A percentile compares a stretch with the other conserved stretches of the same genome.
Conservation (phyloP, 2,113 vertebrate species). For the Colistium nudipinnis region DNA sequence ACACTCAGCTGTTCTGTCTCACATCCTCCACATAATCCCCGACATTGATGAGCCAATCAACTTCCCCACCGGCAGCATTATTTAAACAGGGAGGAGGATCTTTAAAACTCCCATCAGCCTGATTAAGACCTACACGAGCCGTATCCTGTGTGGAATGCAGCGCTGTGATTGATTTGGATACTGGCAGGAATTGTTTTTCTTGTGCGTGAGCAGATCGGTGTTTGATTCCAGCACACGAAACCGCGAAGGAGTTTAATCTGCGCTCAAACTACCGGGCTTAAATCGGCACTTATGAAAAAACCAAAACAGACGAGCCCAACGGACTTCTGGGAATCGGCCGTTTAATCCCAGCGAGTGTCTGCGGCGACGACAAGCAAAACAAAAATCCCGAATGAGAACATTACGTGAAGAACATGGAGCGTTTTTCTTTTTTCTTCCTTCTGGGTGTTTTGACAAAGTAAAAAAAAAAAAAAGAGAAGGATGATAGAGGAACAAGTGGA, state of each 20-base stretch:
- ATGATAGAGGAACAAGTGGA: constrained; percentile 13
- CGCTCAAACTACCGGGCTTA: constrained; percentile 52
- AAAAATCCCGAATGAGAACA: constrained; percentile 34
- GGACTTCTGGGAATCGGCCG: constrained; percentile 42
- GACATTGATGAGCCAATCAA: constrained; percentile 71
- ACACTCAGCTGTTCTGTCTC: constrained; percentile 47
- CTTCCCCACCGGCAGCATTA: constrained; percentile 57
- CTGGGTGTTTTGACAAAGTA: constrained; percentile 2
- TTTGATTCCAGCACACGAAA: constrained; percentile 51
- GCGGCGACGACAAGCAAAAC: constrained; percentile 39
- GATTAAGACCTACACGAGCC: constrained; percentile 73
- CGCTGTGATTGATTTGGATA: constrained; percentile 56
- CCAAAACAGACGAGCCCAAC: constrained; percentile 57
- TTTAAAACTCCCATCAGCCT: constrained; percentile 65
- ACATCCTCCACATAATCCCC: constrained; percentile 65
- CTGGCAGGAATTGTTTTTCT: constrained; percentile 35
- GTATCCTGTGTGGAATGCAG: constrained; percentile 54
- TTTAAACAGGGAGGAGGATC: constrained; percentile 64
- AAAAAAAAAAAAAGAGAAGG: neutral
- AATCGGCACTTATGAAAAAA: constrained; percentile 45
- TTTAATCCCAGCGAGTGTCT: constrained; percentile 61
- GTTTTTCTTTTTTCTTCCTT: neutral
- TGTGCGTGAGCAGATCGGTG: constrained; percentile 14
- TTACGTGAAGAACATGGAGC: neutral
- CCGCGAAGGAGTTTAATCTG: constrained; percentile 61